These are phyloP conservation scores for Plemyria rubiginata DNA, from an alignment of 2,888 invertebrate species.

Conservation along the genomic window DNA sequence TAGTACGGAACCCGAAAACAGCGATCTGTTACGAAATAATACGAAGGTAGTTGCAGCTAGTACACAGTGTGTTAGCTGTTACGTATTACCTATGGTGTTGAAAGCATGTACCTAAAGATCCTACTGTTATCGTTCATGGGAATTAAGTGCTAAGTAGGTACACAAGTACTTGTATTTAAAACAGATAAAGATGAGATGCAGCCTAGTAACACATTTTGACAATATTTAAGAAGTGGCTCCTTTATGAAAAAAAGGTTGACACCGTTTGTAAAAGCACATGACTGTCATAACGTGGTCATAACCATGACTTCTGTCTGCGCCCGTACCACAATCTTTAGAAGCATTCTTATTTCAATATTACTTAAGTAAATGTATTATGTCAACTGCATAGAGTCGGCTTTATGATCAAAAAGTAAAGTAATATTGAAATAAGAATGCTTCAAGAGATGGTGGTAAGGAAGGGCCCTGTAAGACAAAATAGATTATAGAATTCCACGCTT, in stretches of 20 bases:
- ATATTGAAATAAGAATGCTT: too few species aligned
- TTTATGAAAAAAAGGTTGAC: not conserved
- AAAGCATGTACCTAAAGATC: conserved; percentile 15
- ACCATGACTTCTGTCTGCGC: too few species aligned
- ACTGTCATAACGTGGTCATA: too few species aligned
- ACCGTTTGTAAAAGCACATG: not conserved
- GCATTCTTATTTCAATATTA: too few species aligned
- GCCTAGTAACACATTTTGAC: conserved; percentile 3
- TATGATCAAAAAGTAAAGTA: too few species aligned
- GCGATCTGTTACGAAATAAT: not conserved
- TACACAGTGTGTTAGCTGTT: conserved; percentile 12
- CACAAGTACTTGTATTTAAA: conserved; percentile 18
- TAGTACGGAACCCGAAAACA: too few species aligned
- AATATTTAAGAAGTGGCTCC: not conserved
- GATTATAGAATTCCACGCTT: too few species aligned
- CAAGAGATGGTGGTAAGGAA: too few species aligned
- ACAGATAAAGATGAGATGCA: conserved; percentile 22
- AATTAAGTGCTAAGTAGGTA: conserved; percentile 25
- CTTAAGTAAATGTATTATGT: too few species aligned
- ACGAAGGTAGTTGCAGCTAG: too few species aligned
- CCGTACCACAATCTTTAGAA: too few species aligned
- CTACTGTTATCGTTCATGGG: conserved; percentile 37
- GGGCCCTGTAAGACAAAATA: not conserved
- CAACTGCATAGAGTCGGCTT: too few species aligned
- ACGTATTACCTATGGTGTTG: not conserved